Conservation (phyloP, 2,797 vertebrate species). For the Lepidocolaptes lacrymiger region DNA sequence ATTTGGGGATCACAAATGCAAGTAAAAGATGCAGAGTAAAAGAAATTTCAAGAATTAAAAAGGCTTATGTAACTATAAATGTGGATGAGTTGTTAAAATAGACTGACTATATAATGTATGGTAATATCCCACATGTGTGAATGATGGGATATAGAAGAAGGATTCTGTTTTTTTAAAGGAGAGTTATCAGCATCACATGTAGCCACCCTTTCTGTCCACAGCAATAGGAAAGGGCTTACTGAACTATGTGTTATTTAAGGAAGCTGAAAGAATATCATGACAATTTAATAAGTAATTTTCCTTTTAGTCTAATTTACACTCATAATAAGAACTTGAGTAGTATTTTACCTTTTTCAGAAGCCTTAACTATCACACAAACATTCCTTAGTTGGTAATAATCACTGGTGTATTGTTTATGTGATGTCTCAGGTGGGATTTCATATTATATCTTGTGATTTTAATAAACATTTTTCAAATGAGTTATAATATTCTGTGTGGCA, state of each 20-base stretch:
- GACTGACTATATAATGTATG: not conserved
- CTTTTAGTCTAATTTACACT: not conserved
- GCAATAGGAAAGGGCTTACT: not conserved
- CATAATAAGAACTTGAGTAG: not conserved
- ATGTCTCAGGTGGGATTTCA: not conserved
- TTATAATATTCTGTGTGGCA: not conserved
- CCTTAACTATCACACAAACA: not conserved
- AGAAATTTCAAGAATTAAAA: not conserved
- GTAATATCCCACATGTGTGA: not conserved
- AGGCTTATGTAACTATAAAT: not conserved
- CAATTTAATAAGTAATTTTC: not conserved
- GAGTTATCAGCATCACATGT: not conserved
- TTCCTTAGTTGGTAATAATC: not conserved
- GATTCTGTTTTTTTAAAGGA: not conserved
- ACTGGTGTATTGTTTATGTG: not conserved
- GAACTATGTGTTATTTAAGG: not conserved
- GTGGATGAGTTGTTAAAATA: not conserved
- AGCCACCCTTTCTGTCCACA: not conserved
- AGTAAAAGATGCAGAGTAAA: not conserved
- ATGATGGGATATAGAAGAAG: not conserved
- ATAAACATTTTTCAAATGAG: not conserved
- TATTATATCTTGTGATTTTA: not conserved
- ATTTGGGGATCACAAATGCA: not conserved
- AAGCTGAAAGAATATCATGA: not conserved
- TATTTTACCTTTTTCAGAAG: not conserved